Evolutionary conservation across 2,888 invertebrate species (phyloP), one percentile per base, ranked within the genome.

Genomic region (Dromius quadrimaculatus): DNA sequence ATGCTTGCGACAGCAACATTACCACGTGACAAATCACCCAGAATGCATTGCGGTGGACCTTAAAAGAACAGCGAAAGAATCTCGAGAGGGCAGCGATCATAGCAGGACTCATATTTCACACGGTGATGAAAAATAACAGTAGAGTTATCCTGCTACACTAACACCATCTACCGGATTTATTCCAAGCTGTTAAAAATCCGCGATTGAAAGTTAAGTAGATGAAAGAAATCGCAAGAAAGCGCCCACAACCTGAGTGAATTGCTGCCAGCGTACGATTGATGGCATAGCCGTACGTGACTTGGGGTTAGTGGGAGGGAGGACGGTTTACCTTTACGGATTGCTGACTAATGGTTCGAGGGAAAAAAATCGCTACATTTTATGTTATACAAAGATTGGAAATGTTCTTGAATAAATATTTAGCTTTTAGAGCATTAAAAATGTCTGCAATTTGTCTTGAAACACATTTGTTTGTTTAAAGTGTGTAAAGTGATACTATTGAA

Each of bases 201-300:
- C 47, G 64, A 64, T 64, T 64, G 64, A 64, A 64, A 64, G 64
- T 64, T 64, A 64, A 64, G 47, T 47, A 64, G 64, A 64, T 64
- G 45, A 64, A 64, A 15, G 38, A 64, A 64, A 64, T 64, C 64
- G 34, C 36, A n/a, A n/a, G 45, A 22, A 41, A 23, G 62, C 22
- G 43, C 13, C 28, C 13, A 13, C 11, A 22, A 8, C 15, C 15
- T 50, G 34, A 57, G 34, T 57, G 57, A 57, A 47, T 47, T 47
- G 47, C 47, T 47, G 47, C 47, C 47, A 47, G 19, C 32, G 20
- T 4, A 19, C n/a, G 57, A 59, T 59, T 59, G 57, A 59, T 59
- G 36, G 36, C 57, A 59, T 15, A 3, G 57, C 3, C 57, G 59
- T 59, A 59, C 59, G 59, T 59, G 59, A 59, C 32, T 32, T 15